Percentiles rank a stretch among this genome's conserved stretches.
phyloP scores from a whole-genome alignment of 2,113 vertebrate species.

The Sprattus sprattus region DNA sequence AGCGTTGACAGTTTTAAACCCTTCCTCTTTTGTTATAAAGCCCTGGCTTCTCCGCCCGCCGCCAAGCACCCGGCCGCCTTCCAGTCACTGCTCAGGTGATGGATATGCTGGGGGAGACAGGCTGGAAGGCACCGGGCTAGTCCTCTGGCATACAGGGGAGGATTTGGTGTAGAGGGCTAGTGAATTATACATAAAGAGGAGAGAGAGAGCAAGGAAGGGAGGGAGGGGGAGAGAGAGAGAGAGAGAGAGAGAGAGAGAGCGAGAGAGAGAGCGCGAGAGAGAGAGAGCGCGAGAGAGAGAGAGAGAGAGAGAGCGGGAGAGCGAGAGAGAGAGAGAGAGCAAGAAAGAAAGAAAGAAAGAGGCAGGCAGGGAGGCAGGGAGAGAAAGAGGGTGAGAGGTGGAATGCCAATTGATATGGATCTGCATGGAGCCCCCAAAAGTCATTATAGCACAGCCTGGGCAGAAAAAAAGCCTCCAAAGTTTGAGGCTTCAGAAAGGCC shows the following conservation, averaged over 20 bases:
- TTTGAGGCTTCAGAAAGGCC: background rate
- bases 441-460: background rate
- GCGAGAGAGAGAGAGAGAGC: background rate
- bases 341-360: background rate
- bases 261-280: background rate
- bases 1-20: conserved; percentile 23
- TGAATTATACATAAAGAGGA: conserved; percentile 2
- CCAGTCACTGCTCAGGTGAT: conserved; percentile 5
- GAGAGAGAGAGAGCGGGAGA: background rate
- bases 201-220: background rate
- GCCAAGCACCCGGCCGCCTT: background rate
- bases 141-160: background rate
- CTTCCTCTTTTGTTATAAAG: conserved; percentile 21
- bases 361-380: background rate
- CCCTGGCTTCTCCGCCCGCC: background rate
- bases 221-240: background rate
- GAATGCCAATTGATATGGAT: background rate
- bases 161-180: background rate
- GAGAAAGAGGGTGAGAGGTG: background rate
- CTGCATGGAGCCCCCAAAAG: background rate
- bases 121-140: background rate
- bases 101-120: background rate
- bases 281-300: background rate
- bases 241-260: background rate
- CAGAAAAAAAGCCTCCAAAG: background rate